phyloP scores from a whole-genome alignment of 2,113 vertebrate species.

The Opisthocomus hoazin region DNA sequence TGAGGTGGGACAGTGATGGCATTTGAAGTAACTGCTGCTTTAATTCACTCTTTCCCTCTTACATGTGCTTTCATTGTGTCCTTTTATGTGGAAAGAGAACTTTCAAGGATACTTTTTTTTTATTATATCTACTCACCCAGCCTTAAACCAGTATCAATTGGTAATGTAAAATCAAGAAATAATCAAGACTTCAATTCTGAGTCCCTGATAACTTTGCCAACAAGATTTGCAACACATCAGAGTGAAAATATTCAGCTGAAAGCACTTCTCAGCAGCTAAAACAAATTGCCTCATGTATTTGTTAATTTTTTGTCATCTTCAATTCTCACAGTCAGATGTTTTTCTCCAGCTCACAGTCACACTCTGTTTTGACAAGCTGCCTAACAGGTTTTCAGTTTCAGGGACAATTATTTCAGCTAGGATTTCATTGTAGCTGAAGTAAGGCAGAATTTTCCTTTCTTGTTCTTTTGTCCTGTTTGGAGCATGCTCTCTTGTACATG shows the following conservation, averaged over 20 bases:
- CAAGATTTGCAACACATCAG: not conserved
- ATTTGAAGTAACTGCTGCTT: constrained; percentile 1
- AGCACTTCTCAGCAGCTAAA: constrained; percentile 30
- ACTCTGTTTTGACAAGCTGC: constrained; percentile 38
- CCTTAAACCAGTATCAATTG: not conserved
- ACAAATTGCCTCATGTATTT: constrained; percentile 19
- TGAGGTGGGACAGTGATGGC: not conserved
- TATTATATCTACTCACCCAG: not conserved
- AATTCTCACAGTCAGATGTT: constrained; percentile 4
- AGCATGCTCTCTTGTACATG: fast-evolving
- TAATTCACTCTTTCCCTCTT: not conserved
- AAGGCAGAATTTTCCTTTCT: not conserved
- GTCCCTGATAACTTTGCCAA: constrained; percentile 41
- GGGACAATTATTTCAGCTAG: constrained; percentile 57
- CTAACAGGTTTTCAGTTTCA: constrained; percentile 38
- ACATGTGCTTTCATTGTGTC: not conserved
- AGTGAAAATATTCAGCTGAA: not conserved
- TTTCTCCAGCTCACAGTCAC: constrained; percentile 25
- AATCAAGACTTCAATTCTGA: constrained; percentile 23
- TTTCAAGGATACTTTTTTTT: constrained; percentile 31
- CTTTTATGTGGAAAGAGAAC: constrained; percentile 11
- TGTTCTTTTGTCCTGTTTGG: not conserved
- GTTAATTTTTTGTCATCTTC: constrained; percentile 24
- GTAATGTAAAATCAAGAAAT: constrained; percentile 20
- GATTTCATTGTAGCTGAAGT: constrained; percentile 42